phyloP scores from a whole-genome alignment of 2,797 vertebrate species.

The Xiphorhynchus erythropygius region DNA sequence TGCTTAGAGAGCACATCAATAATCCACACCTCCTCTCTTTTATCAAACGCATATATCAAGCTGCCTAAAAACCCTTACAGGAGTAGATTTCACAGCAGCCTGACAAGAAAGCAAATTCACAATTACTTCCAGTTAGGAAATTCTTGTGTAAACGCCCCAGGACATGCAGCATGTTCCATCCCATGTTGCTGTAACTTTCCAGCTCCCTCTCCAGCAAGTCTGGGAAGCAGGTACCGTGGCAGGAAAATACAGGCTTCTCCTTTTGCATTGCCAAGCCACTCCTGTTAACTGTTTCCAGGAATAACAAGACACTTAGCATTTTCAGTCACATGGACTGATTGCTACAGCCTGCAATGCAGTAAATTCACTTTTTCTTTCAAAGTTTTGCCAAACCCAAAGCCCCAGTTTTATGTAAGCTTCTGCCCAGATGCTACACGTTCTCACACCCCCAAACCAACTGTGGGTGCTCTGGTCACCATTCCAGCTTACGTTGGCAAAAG shows the following conservation, averaged over 20 bases:
- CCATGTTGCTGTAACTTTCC: slow-evolving; percentile 7
- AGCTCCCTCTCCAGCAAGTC: background rate
- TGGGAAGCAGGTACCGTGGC: background rate
- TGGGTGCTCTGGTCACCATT: background rate
- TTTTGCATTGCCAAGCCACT: background rate
- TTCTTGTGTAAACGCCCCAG: background rate
- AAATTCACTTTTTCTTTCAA: background rate
- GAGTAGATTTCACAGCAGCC: slow-evolving; percentile 34
- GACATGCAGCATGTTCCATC: background rate
- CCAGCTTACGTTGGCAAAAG: background rate
- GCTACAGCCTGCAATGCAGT: slow-evolving; percentile 23
- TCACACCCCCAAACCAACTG: background rate
- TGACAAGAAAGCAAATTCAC: slow-evolving; percentile 25
- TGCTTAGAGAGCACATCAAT: slow-evolving; percentile 17
- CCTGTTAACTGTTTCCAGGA: slow-evolving; percentile 42
- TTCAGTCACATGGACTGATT: background rate
- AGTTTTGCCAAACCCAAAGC: slow-evolving; percentile 31
- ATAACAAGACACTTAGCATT: background rate
- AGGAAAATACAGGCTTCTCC: slow-evolving; percentile 37
- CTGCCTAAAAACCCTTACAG: background rate
- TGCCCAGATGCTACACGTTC: background rate
- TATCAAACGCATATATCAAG: background rate
- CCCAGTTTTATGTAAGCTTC: background rate
- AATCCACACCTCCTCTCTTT: slow-evolving; percentile 31
- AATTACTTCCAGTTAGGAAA: slow-evolving; percentile 48